Base-by-base conservation (phyloP, 2,113 vertebrate species). In the Erythrolamprus reginae region DNA sequence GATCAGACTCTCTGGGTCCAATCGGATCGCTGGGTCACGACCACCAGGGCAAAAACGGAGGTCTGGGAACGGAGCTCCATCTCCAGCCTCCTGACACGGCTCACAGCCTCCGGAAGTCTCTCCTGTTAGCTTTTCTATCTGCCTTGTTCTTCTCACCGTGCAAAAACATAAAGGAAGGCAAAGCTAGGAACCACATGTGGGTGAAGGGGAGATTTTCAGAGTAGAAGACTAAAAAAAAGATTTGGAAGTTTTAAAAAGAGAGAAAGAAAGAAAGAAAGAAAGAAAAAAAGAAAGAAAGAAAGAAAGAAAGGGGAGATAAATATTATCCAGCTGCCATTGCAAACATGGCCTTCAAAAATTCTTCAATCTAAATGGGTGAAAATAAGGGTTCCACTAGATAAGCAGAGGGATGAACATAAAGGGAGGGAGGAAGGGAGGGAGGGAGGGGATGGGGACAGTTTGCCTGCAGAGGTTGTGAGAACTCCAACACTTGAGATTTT, bases 161-260 rank as follows among this genome's bases (percentile, higher is more conserved):
- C 93, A 94, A 94, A 94, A 94, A 93, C 95, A 95, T 95, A 95
- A 94, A 94, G 70, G 70, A 77, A 96, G 93, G 92, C 90, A 93
- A 95, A 92, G 92, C 90, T 95, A 95, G 91, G 83, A 96, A 96
- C 9, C 1, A 4, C 17, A 42, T 3, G 33, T 42, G 17, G 70
- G 70, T 21, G 33, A 33, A 77, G 17, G 33, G 33, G 19, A 21
- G 70, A 13, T 24, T 9, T 2, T 23, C 10, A 38, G 58, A 28
- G 24, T 3, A 2, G n/a, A 13, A 82, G 12, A 5, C 12, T 58
- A 24, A 5, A 55, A 85, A 85, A 9, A 33, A 28, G 28, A 50
- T 51, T 51, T 85, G 48, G 84, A 51, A 52, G 84, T n/a, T 85
- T n/a, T 19, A 48, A 85, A 26, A 51, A 85, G 50, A 84, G 13